These are phyloP conservation scores for Malacoctenus gilli DNA, from an alignment of 2,797 vertebrate genomes.

Conservation along the genomic window DNA sequence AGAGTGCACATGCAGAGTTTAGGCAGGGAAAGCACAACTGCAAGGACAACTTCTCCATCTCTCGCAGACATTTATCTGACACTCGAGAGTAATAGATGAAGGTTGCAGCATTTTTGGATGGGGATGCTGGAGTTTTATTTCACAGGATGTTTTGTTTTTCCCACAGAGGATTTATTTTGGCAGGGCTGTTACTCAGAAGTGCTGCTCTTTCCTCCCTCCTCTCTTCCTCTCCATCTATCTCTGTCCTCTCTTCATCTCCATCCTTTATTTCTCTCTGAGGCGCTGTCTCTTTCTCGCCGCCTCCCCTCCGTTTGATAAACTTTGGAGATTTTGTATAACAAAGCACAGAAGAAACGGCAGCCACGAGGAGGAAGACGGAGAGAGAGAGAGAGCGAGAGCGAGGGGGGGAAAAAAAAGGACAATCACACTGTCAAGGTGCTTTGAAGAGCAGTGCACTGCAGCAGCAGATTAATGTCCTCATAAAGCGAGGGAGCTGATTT, in stretches of 20 bases:
- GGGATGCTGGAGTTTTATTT: slow-evolving; percentile 75
- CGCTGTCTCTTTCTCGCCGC: slow-evolving; percentile 56
- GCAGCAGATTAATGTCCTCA: slow-evolving; percentile 82
- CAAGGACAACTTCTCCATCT: slow-evolving; percentile 75
- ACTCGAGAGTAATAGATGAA: slow-evolving; percentile 75
- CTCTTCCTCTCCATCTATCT: slow-evolving; percentile 74
- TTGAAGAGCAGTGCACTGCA: slow-evolving; percentile 78
- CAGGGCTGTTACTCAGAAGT: slow-evolving; percentile 73
- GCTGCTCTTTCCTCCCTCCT: slow-evolving; percentile 67
- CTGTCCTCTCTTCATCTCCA: slow-evolving; percentile 71
- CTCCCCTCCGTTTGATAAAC: slow-evolving; percentile 76
- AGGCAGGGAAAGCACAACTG: slow-evolving; percentile 61
- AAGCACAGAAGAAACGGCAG: slow-evolving; percentile 68
- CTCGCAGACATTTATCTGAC: slow-evolving; percentile 74
- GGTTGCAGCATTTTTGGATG: slow-evolving; percentile 73
- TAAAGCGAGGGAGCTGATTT: slow-evolving; percentile 78
- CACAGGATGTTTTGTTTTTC: slow-evolving; percentile 78
- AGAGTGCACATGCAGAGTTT: slow-evolving; percentile 52
- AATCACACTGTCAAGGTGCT: slow-evolving; percentile 79
- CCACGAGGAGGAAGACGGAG: slow-evolving; percentile 28
- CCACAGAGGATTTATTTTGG: slow-evolving; percentile 74
- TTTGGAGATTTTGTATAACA: slow-evolving; percentile 77
- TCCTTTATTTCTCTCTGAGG: slow-evolving; percentile 72
- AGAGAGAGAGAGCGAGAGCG: no score
- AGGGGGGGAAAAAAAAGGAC: slow-evolving; percentile 69